phyloP scores from a whole-genome alignment of 2,797 vertebrate genomes.

The Carcharodon carcharias region DNA sequence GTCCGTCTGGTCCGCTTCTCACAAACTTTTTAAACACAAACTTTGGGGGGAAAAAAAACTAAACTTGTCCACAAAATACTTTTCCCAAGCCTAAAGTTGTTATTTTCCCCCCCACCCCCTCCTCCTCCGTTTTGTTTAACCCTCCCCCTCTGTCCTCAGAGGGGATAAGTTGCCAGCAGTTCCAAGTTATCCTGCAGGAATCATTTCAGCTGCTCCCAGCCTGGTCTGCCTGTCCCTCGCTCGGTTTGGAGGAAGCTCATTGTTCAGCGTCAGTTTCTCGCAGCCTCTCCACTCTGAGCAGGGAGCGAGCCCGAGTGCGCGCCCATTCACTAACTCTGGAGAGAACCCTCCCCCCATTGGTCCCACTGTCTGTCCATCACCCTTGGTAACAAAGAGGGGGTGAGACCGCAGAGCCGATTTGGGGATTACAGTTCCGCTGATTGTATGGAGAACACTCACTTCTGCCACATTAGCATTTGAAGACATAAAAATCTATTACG shows the following conservation, averaged over 20 bases:
- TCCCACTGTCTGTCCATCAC: neutral
- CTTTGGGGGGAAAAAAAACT: too few relatives aligned
- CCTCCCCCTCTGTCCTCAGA: neutral
- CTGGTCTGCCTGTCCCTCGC: neutral
- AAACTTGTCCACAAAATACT: too few relatives aligned
- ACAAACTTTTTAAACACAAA: too few relatives aligned
- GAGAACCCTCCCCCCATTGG: neutral
- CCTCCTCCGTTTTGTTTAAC: neutral
- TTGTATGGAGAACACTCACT: neutral
- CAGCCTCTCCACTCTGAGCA: neutral
- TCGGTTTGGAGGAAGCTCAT: neutral
- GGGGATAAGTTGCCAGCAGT: neutral
- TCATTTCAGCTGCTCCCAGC: neutral
- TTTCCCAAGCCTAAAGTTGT: neutral
- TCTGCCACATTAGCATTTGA: neutral
- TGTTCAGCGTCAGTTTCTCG: neutral
- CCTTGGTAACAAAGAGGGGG: neutral
- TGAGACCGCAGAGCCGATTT: accelerated
- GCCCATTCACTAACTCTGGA: neutral
- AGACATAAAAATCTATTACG: neutral
- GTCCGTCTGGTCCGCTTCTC: neutral
- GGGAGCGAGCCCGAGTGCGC: neutral
- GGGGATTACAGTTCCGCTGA: neutral
- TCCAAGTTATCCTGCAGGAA: neutral
- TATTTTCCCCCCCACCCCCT: too few relatives aligned